A percentile compares a stretch with the other conserved stretches of the same genome.
Conservation (phyloP, 2,113 vertebrate genomes). For the Albula glossodonta region DNA sequence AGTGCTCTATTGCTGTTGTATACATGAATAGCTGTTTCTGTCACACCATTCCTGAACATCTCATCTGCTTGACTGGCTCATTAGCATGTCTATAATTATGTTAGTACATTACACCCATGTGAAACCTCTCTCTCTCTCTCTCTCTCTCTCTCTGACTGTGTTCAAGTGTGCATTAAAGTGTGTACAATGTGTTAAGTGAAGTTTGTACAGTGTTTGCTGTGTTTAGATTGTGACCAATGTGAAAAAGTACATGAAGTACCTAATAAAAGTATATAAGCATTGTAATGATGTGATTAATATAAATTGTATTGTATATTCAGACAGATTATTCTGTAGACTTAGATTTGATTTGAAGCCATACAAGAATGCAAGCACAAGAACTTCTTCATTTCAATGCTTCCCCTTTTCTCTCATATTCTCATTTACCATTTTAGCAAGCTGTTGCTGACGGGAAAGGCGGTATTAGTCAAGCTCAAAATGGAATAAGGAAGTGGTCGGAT, state of each 20-base stretch:
- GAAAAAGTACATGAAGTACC: too few relatives aligned
- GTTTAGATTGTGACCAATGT: too few relatives aligned
- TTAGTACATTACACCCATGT: neutral
- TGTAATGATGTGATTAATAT: too few relatives aligned
- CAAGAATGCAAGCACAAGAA: neutral
- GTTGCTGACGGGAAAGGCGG: slow-evolving; percentile 34
- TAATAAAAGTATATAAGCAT: too few relatives aligned
- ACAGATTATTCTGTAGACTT: slow-evolving; percentile 1
- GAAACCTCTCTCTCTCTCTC: too few relatives aligned
- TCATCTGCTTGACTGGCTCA: neutral
- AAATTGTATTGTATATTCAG: too few relatives aligned
- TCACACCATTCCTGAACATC: neutral
- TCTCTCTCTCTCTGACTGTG: neutral
- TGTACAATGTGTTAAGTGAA: too few relatives aligned
- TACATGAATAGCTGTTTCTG: neutral
- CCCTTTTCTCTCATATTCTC: slow-evolving; percentile 41
- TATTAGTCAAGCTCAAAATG: slow-evolving; percentile 49
- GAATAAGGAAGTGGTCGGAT: slow-evolving; percentile 68
- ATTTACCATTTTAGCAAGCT: slow-evolving; percentile 21
- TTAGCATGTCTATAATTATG: slow-evolving; percentile 6
- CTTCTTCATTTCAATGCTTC: slow-evolving; percentile 59
- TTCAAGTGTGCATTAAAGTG: too few relatives aligned
- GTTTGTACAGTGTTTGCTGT: too few relatives aligned
- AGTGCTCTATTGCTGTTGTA: neutral
- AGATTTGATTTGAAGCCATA: neutral